Evolutionary conservation across 92 coral and sea anemone genomes (phyloP).

Genomic region (Muricea muricata): DNA sequence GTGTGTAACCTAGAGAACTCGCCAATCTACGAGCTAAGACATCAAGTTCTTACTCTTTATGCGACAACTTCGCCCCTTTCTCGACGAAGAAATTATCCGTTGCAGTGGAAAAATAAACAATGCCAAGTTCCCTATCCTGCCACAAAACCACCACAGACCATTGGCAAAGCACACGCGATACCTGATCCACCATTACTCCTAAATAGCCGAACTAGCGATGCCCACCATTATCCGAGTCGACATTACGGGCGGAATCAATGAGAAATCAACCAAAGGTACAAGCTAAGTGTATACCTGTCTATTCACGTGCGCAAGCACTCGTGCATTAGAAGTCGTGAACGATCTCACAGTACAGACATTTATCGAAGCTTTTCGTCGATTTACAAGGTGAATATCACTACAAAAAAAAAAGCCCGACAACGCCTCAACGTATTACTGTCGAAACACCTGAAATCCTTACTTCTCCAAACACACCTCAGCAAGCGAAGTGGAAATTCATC

Average conservation of each 20-base stretch:
- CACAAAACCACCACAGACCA: not conserved
- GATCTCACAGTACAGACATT: constrained; percentile 9
- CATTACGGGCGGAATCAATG: constrained; percentile 1
- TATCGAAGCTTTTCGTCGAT: not conserved
- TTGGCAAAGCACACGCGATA: not conserved
- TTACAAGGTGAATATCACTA: not conserved
- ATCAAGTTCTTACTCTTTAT: not conserved
- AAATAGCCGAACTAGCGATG: not conserved
- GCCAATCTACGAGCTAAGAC: not conserved
- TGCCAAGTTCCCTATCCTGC: constrained; percentile 9
- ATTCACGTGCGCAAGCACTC: constrained; percentile 2
- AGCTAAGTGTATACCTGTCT: not conserved
- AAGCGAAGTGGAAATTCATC: constrained; percentile 59
- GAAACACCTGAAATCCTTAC: not conserved
- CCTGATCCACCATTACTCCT: constrained; percentile 15
- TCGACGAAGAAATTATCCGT: constrained; percentile 22
- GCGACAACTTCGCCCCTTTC: constrained; percentile 21
- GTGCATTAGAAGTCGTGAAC: constrained; percentile 1
- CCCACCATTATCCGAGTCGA: not conserved
- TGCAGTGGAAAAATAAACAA: constrained; percentile 16
- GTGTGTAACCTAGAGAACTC: not conserved
- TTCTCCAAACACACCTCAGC: not conserved
- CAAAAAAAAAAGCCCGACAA: not conserved
- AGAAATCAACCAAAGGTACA: not conserved
- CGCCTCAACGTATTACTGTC: not conserved